Percentiles rank a stretch among this genome's conserved stretches.
Conservation (phyloP, 1,140 invertebrate species). For the Aradophagus sp. region DNA sequence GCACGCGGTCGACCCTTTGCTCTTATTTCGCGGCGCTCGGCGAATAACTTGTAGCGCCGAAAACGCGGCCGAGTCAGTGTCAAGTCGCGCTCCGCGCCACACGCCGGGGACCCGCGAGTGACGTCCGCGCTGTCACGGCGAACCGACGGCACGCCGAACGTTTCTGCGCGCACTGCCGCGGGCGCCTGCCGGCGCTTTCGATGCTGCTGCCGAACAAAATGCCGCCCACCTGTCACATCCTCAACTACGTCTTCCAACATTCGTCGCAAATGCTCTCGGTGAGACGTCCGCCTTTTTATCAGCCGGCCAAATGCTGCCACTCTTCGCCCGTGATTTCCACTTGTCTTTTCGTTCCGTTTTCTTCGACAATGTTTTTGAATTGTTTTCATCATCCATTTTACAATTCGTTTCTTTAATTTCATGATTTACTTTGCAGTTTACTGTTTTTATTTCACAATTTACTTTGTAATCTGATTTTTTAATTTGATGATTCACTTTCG, state of each 20-base stretch:
- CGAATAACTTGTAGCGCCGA: slow-evolving; percentile 53
- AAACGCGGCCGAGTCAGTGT: slow-evolving; percentile 52
- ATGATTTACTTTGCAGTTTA: no score
- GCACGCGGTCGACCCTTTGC: slow-evolving; percentile 40
- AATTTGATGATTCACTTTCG: no score
- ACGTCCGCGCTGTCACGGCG: slow-evolving; percentile 8
- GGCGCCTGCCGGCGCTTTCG: neutral
- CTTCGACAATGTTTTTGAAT: no score
- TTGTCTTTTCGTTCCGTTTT: no score
- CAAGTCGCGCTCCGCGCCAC: slow-evolving; percentile 45
- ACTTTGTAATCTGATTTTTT: no score
- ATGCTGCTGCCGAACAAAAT: slow-evolving; percentile 42
- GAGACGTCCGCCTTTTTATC: slow-evolving; percentile 33
- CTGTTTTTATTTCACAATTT: no score
- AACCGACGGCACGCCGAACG: no score
- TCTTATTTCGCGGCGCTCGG: slow-evolving; percentile 49
- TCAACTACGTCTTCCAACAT: slow-evolving; percentile 71
- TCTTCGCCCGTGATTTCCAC: neutral
- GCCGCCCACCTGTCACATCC: slow-evolving; percentile 59
- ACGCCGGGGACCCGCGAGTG: slow-evolving; percentile 45
- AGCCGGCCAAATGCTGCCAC: neutral
- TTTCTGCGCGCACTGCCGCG: neutral
- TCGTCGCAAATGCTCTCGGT: slow-evolving; percentile 71
- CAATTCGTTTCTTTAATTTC: no score
- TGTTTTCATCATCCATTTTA: no score